phyloP scores from a whole-genome alignment of 2,888 invertebrate genomes.

The Phortica magna region DNA sequence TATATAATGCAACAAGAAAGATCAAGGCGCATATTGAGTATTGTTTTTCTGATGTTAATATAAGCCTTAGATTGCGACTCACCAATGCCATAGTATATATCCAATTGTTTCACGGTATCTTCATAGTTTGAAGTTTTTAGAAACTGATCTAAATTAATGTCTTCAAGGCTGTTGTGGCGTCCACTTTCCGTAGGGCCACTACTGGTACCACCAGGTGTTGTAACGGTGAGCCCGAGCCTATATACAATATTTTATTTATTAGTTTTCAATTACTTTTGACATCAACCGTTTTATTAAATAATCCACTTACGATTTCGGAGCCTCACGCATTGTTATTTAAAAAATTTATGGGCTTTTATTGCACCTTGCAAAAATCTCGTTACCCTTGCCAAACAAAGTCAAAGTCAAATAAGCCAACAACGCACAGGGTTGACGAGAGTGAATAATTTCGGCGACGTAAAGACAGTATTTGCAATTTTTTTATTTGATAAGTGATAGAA shows the following conservation, averaged over 20 bases:
- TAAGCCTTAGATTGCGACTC: constrained; percentile 60
- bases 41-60: too few species aligned
- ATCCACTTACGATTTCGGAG: constrained; percentile 66
- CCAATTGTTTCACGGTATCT: constrained; percentile 92
- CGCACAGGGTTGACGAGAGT: constrained; percentile 18
- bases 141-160: constrained; percentile 88
- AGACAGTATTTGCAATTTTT: too few species aligned
- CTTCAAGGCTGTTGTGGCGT: constrained; percentile 84
- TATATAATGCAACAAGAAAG: constrained; percentile 1
- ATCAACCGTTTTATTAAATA: neutral
- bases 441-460: constrained; percentile 6
- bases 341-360: constrained; percentile 46
- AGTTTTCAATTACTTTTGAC: neutral
- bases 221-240: constrained; percentile 65
- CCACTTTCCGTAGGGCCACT: constrained; percentile 62
- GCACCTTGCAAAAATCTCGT: constrained; percentile 43
- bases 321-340: constrained; percentile 65
- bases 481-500: too few species aligned
- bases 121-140: constrained; percentile 91
- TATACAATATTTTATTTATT: neutral
- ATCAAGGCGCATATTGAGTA: neutral
- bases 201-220: constrained; percentile 61
- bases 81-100: constrained; percentile 97
- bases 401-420: constrained; percentile 56
- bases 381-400: constrained; percentile 74